Percentiles rank a stretch among this genome's conserved stretches.
Conservation (phyloP, 2,113 vertebrate species). For the Peromyscus polionotus region DNA sequence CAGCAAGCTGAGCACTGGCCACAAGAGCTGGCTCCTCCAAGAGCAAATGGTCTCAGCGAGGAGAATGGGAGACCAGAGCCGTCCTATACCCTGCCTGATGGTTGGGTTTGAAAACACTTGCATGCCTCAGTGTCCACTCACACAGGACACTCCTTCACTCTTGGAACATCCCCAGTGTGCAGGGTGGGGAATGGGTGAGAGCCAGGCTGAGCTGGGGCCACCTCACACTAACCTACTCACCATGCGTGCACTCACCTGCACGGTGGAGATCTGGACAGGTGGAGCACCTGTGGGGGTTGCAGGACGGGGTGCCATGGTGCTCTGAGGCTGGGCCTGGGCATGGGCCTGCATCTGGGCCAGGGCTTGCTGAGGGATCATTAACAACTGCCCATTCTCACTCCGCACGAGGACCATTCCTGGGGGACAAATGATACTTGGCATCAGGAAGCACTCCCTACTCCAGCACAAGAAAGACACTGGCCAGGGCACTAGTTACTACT, state of each 20-base stretch:
- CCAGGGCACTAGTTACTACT: accelerated
- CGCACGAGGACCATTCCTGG: constrained; percentile 97
- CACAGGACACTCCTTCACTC: not conserved
- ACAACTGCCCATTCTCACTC: constrained; percentile 95
- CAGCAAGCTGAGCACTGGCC: not conserved
- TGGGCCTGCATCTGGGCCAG: constrained; percentile 97
- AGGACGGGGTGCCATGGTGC: constrained; percentile 93
- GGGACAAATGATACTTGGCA: constrained; percentile 33
- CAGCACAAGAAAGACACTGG: accelerated
- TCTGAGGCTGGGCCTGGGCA: constrained; percentile 95
- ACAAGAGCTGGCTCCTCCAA: not conserved
- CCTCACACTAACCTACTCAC: not conserved
- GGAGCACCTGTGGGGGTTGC: constrained; percentile 94
- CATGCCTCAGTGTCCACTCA: not conserved
- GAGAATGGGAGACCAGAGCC: not conserved
- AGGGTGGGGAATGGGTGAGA: not conserved
- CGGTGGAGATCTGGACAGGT: constrained; percentile 94
- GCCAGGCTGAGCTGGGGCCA: not conserved
- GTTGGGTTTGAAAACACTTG: too few species aligned
- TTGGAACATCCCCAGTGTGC: not conserved
- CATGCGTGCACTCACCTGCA: constrained; percentile 90
- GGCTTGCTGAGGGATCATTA: constrained; percentile 97
- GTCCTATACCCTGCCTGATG: not conserved
- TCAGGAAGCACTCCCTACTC: not conserved
- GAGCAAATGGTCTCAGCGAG: not conserved